Base-by-base conservation (phyloP, 1,140 invertebrate genomes). In the Plectus sambesii region DNA sequence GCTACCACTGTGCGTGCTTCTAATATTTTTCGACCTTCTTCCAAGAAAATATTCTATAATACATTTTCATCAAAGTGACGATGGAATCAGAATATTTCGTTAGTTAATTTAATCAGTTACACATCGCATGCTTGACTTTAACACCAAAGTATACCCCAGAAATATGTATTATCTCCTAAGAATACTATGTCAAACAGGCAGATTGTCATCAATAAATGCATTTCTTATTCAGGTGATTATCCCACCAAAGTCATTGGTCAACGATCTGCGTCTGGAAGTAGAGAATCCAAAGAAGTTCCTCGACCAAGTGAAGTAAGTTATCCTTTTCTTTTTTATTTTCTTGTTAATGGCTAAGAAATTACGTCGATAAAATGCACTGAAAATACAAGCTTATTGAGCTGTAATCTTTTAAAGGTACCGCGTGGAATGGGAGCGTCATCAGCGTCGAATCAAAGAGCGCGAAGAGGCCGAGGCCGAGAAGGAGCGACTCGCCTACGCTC, bases 401-500 rank as follows among this genome's bases (percentile, higher is more conserved):
- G n/a, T n/a, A n/a, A n/a, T n/a, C n/a, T n/a, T n/a, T n/a, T 9
- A 30, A 12, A n/a, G 86, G 54, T 90, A 93, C 66, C 76, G 94
- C 5, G 84, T 93, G 1, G 90, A 94, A 54, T 99, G 92, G 90
- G 80, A 87, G 39, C 83, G 84, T 41, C 87, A 93, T 70, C 85
- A 94, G 35, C 40, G 41, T 27, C 42, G 38, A 17, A 27, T 55
- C 3, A 82, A 81, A 43, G 79, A 85, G 1, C 83, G 84, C 52
- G 88, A 94, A 70, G 88, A 97, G 69, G 88, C 93, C 61, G 85
- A 86, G 62, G 77, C 87, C 15, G 93, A 99, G 71, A 79, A 84
- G 30, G 94, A 98, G 72, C 78, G 90, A 77, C 80, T 94, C 26
- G 88, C 90, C 0, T 97, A 97, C 70, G 87, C 88, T 2, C 86